Percentiles rank a stretch among this genome's conserved stretches.
phyloP scores from a whole-genome alignment of 2,797 vertebrate genomes.

The Sciaenops ocellatus region DNA sequence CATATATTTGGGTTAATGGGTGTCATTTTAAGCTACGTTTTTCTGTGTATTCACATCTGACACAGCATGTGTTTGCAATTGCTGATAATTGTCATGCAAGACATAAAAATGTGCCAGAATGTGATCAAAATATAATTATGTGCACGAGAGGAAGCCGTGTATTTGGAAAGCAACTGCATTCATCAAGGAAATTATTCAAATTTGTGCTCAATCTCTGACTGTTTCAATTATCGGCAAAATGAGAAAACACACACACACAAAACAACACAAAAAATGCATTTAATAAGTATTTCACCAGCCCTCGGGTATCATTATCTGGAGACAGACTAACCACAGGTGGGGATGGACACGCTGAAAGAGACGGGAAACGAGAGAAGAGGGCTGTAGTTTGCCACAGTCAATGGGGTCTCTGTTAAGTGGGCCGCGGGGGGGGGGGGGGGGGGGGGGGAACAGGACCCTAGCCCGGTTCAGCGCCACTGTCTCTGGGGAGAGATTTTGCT shows the following conservation, averaged over 20 bases:
- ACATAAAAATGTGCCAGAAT: neutral
- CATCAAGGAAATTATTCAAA: neutral
- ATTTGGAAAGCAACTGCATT: neutral
- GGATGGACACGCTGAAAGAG: slow-evolving; percentile 52
- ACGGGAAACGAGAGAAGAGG: slow-evolving; percentile 73
- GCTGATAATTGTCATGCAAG: neutral
- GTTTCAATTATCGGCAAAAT: slow-evolving; percentile 15
- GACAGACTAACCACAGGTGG: slow-evolving; percentile 66
- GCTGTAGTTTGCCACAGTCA: slow-evolving; percentile 70
- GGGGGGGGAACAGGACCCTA: slow-evolving; percentile 6
- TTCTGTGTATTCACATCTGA: neutral
- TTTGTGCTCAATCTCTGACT: neutral
- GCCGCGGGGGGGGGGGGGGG: neutral
- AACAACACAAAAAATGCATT: neutral
- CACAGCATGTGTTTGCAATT: neutral
- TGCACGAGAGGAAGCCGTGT: neutral
- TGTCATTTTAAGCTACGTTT: neutral
- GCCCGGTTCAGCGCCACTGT: slow-evolving; percentile 32
- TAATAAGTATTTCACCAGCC: slow-evolving; percentile 26
- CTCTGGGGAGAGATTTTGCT: slow-evolving; percentile 34
- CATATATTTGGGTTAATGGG: neutral
- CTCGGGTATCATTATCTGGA: slow-evolving; percentile 53
- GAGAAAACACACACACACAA: neutral
- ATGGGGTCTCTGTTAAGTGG: slow-evolving; percentile 77
- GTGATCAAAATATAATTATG: neutral